Evolutionary conservation across 2,113 vertebrate species (phyloP).

Genomic region (Epinephelus cyanopodus): DNA sequence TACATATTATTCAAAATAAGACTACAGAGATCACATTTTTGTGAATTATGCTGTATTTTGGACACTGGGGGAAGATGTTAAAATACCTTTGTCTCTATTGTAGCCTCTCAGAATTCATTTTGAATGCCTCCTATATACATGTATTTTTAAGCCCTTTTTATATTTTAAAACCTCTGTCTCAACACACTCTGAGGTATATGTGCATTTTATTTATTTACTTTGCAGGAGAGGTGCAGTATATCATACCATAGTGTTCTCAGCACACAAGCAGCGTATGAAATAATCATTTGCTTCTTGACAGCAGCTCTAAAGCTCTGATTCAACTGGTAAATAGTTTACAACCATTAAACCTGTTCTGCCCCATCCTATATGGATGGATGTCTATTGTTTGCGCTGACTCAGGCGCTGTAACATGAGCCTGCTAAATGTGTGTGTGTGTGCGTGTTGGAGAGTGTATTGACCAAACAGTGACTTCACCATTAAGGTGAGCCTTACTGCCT

Average conservation of each 20-base stretch:
- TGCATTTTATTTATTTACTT: slow-evolving; percentile 11
- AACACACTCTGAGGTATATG: neutral
- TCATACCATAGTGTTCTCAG: slow-evolving; percentile 14
- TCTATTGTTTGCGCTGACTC: slow-evolving; percentile 64
- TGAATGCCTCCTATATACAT: neutral
- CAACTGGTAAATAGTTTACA: slow-evolving; percentile 31
- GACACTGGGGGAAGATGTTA: neutral
- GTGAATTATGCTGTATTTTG: neutral
- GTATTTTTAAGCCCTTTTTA: neutral
- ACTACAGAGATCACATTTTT: neutral
- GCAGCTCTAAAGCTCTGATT: slow-evolving; percentile 3
- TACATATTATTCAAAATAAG: neutral
- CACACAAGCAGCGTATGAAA: slow-evolving; percentile 8
- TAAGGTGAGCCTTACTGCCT: slow-evolving; percentile 52
- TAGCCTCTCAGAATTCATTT: neutral
- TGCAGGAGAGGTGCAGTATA: neutral
- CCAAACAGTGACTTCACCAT: slow-evolving; percentile 62
- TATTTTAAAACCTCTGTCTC: neutral
- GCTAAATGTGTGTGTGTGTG: slow-evolving; percentile 32
- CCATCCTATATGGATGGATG: slow-evolving; percentile 22
- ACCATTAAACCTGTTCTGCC: slow-evolving; percentile 38
- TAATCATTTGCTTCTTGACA: slow-evolving; percentile 23
- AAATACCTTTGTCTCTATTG: neutral
- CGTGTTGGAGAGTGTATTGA: slow-evolving; percentile 47
- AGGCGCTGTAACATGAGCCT: slow-evolving; percentile 45